These are phyloP conservation scores for Melinaea marsaeus DNA, from an alignment of 2,888 invertebrate genomes.

Conservation along the genomic window DNA sequence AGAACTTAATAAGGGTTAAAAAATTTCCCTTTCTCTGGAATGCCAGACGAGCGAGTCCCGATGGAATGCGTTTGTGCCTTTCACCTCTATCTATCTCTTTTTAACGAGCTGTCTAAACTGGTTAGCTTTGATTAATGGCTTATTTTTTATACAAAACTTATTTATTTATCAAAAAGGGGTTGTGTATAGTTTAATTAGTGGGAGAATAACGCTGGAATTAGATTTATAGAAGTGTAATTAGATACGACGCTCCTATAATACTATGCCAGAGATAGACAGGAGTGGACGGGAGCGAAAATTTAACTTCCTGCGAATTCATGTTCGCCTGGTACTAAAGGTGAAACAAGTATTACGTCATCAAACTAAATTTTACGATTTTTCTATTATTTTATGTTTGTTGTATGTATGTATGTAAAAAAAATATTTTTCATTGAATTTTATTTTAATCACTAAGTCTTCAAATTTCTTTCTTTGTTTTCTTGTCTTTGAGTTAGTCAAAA, in stretches of 20 bases:
- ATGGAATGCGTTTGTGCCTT: constrained; percentile 63
- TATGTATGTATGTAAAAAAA: too few species aligned
- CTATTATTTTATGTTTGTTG: too few species aligned
- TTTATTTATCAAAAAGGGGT: constrained; percentile 41
- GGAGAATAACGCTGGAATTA: constrained; percentile 10
- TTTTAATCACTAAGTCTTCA: too few species aligned
- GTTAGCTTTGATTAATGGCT: constrained; percentile 68
- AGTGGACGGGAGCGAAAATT: not conserved
- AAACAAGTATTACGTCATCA: constrained; percentile 53
- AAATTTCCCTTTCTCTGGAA: constrained; percentile 65
- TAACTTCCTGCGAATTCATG: constrained; percentile 33
- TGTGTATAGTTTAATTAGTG: constrained; percentile 53
- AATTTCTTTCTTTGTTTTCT: too few species aligned
- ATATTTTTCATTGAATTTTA: too few species aligned
- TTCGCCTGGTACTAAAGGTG: constrained; percentile 49
- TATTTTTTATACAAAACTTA: constrained; percentile 34
- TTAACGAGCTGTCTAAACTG: constrained; percentile 46
- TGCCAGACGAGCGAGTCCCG: constrained; percentile 48
- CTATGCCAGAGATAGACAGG: not conserved
- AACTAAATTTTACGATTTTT: not conserved
- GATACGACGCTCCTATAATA: too few species aligned
- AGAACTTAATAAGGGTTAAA: constrained; percentile 51
- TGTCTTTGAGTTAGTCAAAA: too few species aligned
- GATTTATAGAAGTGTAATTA: not conserved
- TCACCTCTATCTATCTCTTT: constrained; percentile 43